Base-by-base conservation (phyloP, 1,140 invertebrate species). In the Drosophila navojoa region DNA sequence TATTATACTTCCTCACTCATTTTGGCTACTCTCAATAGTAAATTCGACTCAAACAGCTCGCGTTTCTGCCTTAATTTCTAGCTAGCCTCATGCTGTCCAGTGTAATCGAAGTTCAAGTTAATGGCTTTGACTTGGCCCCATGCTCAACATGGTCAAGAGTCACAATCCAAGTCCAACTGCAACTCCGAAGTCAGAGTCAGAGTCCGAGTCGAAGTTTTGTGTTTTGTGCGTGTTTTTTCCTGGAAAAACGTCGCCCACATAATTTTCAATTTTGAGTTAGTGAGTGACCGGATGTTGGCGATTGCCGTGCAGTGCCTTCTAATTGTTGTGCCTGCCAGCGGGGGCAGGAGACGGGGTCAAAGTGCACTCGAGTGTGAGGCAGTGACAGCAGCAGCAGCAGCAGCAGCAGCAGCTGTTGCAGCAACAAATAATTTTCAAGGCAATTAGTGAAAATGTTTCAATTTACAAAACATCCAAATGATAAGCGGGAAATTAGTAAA, bases 401-500 rank as follows among this genome's bases (percentile, higher is more conserved):
- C 27, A 29, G 9, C 25, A 4, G 29, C 44, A 67, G 77, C 72
- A 70, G 55, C 70, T 72, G 70, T 38, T 27, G 38, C 35, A 58
- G 27, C 19, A 53, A 57, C 54, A 67, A 72, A 50, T 68, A 89
- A 82, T 87, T 87, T 87, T 87, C 84, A 87, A 89, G 82, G 82
- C 82, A 87, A 87, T 87, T 87, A 89, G 82, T 87, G 59, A 86
- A 85, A 87, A 87, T 87, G 82, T 87, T 87, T 87, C 82, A 87
- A 87, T 87, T 87, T 87, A 87, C 79, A 76, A 89, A 87, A 82
- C 80, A 89, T 68, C 64, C 76, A 89, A 87, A 87, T 89, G 82
- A 87, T 89, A 87, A 87, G 84, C 82, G 84, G 84, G 84, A 87
- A 87, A 87, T 87, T 87, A 89, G 84, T 87, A 82, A 87, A 87